A percentile compares a stretch with the other conserved stretches of the same genome.
Conservation (phyloP, 23 tunicate species). For the Trididemnum miniatum region DNA sequence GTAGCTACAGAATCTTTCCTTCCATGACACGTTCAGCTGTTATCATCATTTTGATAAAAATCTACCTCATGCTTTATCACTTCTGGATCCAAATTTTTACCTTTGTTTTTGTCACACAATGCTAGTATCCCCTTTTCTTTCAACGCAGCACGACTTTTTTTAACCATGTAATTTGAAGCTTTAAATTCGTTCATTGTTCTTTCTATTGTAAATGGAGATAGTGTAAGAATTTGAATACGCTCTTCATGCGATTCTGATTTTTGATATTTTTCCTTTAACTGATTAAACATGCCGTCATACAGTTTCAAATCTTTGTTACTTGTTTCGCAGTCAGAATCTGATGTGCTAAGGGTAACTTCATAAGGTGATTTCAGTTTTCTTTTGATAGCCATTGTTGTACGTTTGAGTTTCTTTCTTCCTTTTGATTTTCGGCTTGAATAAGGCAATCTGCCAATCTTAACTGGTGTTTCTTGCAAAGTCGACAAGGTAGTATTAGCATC, state of each 20-base stretch:
- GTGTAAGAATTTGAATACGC: constrained; percentile 16
- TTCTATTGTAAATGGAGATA: constrained; percentile 30
- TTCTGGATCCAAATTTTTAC: constrained; percentile 10
- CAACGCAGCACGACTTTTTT: constrained; percentile 18
- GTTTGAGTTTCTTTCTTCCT: not conserved
- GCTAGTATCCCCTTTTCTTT: constrained; percentile 7
- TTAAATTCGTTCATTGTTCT: constrained; percentile 17
- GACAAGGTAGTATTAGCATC: constrained; percentile 15
- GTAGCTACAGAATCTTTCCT: not conserved
- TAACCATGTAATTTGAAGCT: constrained; percentile 13
- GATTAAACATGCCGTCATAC: not conserved
- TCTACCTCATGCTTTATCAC: not conserved
- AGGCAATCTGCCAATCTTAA: not conserved
- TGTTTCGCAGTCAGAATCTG: not conserved
- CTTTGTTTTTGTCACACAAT: not conserved
- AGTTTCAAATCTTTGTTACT: not conserved
- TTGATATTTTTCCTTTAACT: not conserved
- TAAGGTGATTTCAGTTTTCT: not conserved
- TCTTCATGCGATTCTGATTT: not conserved
- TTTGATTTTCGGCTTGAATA: not conserved
- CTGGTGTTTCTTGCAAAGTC: not conserved
- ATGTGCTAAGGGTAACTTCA: constrained; percentile 1
- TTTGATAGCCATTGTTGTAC: not conserved
- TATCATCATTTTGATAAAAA: constrained; percentile 4
- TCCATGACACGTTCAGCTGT: constrained; percentile 16